A percentile compares a stretch with the other conserved stretches of the same genome.
Conservation (phyloP, 2,113 vertebrate genomes). For the Pachycephala philippinensis region DNA sequence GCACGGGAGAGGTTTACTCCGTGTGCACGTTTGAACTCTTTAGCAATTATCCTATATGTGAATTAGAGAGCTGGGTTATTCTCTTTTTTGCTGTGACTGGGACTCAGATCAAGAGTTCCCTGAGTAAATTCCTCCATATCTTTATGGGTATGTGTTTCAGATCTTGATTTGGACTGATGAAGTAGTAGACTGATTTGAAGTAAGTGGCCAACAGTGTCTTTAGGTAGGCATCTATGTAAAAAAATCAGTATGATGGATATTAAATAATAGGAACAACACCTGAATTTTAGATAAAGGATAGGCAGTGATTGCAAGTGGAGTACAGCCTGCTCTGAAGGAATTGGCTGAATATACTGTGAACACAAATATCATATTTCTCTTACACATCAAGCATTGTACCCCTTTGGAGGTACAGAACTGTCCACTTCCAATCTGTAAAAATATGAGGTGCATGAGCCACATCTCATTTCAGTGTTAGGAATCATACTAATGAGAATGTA, state of each 20-base stretch:
- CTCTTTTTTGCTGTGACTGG: neutral
- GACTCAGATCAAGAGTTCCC: neutral
- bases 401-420: neutral
- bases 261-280: neutral
- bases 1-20: neutral
- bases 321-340: neutral
- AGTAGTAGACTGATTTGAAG: neutral
- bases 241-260: neutral
- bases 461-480: neutral
- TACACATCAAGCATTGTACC: neutral
- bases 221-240: neutral
- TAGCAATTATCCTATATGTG: neutral
- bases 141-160: neutral
- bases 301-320: neutral
- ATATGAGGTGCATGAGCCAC: neutral
- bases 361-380: neutral
- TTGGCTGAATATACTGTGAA: neutral
- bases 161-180: neutral
- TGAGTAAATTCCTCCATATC: neutral
- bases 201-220: neutral
- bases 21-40: accelerated
- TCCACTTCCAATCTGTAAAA: neutral
- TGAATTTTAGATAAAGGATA: neutral
- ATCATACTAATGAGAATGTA: neutral
- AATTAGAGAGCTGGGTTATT: neutral